Conservation (phyloP, 2,797 vertebrate species). For the Falco peregrinus region DNA sequence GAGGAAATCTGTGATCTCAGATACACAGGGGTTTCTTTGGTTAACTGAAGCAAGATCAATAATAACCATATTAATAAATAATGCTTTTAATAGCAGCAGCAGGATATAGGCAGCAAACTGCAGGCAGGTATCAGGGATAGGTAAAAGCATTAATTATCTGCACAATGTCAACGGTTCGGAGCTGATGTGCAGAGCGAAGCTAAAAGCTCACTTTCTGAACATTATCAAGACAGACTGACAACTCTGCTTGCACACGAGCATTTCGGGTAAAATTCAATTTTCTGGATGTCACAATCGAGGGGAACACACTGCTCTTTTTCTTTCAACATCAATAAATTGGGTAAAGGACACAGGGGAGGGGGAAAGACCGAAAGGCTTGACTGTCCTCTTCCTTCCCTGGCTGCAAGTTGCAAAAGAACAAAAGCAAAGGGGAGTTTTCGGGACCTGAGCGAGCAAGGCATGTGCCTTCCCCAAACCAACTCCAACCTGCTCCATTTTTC, state of each 20-base stretch:
- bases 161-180: neutral
- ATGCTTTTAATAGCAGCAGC: conserved; percentile 10
- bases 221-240: neutral
- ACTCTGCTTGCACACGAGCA: neutral
- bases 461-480: neutral
- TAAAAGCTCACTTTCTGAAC: conserved; percentile 32
- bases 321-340: neutral
- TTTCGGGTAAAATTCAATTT: conserved; percentile 33
- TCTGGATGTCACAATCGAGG: neutral
- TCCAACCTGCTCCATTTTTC: conserved; percentile 8
- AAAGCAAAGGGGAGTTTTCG: neutral
- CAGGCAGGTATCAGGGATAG: neutral
- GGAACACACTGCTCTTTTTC: neutral
- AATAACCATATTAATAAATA: conserved; percentile 56
- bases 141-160: neutral
- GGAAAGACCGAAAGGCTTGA: neutral
- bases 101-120: conserved; percentile 1
- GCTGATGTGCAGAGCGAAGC: neutral
- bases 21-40: neutral
- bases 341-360: neutral
- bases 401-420: conserved; percentile 37
- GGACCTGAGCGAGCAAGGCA: neutral
- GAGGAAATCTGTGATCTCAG: neutral
- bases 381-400: neutral
- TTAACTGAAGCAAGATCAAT: conserved; percentile 55